Evolutionary conservation across 2,797 vertebrate genomes (phyloP), one percentile per base, ranked within the genome.

Genomic region (Eulemur coronatus): DNA sequence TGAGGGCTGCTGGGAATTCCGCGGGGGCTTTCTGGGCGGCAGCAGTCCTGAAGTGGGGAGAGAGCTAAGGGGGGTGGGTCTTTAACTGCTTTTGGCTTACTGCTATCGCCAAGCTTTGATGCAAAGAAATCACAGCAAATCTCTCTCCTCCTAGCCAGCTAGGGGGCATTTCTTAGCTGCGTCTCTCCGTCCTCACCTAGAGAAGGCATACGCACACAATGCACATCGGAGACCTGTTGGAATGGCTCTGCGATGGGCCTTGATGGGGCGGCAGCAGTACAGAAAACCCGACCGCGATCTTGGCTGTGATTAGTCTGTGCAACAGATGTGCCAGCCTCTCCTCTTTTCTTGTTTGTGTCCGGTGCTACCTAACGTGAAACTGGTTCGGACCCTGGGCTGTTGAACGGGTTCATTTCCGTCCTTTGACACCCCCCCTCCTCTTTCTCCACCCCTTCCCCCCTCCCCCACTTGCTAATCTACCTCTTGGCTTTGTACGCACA

Each of bases 221-320:
- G 91, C 94, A 75, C 78, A 59, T 28, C 9, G 2, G 93, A 95
- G 97, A 98, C 96, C 97, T 97, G 97, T 98, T 97, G 97, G 73
- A 96, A 93, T 46, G 67, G 33, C 69, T 96, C 65, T 8, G 2
- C 24, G 87, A 10, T 22, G 76, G 95, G 48, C 41, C 20, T 14
- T 41, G 75, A 55, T 10, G 57, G 75, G 88, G 81, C 9, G 9
- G 57, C 30, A 59, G 76, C 72, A 30, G 33, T 50, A 8, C 69
- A 33, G 67, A 22, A 84, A 86, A 61, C 84, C 17, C 1, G 14
- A 65, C 75, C 1, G 0, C 1, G 79, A 73, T 65, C 59, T 46
- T 43, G 7, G 28, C 85, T 75, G 69, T 18, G 72, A 92, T 84
- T 88, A 24, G 52, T 80, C 78, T 38, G 91, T 55, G 63, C 73